Conservation (phyloP, 1,140 invertebrate genomes). For the Pissodes strobi region DNA sequence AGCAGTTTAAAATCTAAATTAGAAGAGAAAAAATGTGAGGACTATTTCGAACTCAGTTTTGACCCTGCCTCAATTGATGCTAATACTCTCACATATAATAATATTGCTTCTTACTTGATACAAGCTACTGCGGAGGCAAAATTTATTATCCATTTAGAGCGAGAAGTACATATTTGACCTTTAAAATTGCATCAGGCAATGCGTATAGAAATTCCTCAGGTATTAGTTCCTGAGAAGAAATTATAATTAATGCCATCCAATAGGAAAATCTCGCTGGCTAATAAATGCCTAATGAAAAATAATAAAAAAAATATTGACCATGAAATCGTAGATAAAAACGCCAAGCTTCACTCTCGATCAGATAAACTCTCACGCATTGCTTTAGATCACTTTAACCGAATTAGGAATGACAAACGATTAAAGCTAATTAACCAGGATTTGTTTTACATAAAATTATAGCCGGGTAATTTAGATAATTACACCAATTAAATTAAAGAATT, state of each 20-base stretch:
- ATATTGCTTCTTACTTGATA: too few species aligned
- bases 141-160: too few species aligned
- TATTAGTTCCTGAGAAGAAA: conserved; percentile 10
- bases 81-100: too few species aligned
- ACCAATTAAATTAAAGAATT: conserved; percentile 11
- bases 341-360: conserved; percentile 5
- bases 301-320: background rate
- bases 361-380: conserved; percentile 23
- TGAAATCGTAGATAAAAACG: background rate
- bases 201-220: background rate
- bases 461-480: conserved; percentile 25
- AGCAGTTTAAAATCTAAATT: too few species aligned
- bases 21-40: too few species aligned
- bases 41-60: too few species aligned
- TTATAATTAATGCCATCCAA: background rate
- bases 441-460: conserved; percentile 22
- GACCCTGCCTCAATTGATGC: too few species aligned
- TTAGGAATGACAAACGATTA: conserved; percentile 19
- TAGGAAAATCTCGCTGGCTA: background rate
- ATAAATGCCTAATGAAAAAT: background rate
- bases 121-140: too few species aligned
- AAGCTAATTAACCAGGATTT: conserved; percentile 14
- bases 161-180: too few species aligned
- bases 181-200: too few species aligned
- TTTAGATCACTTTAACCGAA: conserved; percentile 10